phyloP scores from a whole-genome alignment of 1,140 invertebrate species.

The Drosophila punjabiensis region DNA sequence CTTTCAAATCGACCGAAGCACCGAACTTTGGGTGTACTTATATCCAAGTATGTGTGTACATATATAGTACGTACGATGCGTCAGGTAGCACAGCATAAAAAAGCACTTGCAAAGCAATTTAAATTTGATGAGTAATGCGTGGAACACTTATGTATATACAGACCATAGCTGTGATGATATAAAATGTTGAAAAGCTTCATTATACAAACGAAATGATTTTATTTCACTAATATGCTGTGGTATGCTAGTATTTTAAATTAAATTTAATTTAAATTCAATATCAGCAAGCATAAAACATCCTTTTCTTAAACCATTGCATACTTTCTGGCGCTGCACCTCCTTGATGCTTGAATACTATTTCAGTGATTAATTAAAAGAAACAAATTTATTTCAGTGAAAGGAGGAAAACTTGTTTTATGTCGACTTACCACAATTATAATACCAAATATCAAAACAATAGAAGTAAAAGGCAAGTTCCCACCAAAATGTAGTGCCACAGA shows the following conservation, averaged over 20 bases:
- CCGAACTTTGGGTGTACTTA: conserved; percentile 51
- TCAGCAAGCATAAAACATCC: neutral
- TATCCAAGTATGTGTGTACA: neutral
- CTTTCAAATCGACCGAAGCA: conserved; percentile 60
- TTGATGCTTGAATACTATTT: too few species aligned
- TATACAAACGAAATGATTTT: neutral
- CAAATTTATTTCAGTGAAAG: neutral
- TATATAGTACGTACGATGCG: conserved; percentile 16
- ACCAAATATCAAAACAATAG: neutral
- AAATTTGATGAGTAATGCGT: conserved; percentile 70
- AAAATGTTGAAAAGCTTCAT: neutral
- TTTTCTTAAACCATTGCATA: neutral
- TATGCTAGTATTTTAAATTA: neutral
- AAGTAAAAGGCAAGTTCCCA: conserved; percentile 1
- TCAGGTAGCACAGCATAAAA: conserved; percentile 68
- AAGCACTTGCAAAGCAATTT: conserved; percentile 71
- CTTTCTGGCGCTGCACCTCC: neutral
- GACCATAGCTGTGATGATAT: neutral
- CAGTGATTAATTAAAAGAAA: neutral
- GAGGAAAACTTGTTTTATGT: neutral
- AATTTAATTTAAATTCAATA: neutral
- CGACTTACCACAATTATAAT: neutral
- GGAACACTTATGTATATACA: neutral
- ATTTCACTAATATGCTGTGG: neutral
- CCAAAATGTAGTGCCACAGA: neutral